phyloP scores from a whole-genome alignment of 2,888 invertebrate species.

The Orthosia cruda region DNA sequence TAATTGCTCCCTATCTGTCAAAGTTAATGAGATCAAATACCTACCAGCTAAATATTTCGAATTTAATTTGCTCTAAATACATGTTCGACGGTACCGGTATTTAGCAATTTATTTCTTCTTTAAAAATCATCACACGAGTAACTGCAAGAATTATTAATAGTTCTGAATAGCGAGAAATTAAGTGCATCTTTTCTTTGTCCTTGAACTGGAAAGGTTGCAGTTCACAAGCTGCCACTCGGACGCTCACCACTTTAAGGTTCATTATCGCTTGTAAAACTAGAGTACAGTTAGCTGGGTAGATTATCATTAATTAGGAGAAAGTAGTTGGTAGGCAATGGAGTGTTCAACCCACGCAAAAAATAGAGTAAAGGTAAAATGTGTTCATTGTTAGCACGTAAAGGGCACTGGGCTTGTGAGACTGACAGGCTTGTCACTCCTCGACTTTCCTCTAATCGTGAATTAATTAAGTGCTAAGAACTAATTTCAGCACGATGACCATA shows the following conservation, averaged over 20 bases:
- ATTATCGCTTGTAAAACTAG: slow-evolving; percentile 44
- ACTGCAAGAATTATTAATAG: slow-evolving; percentile 36
- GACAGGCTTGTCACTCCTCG: slow-evolving; percentile 24
- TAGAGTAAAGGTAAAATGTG: slow-evolving; percentile 64
- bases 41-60: background rate
- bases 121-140: slow-evolving; percentile 9
- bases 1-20: slow-evolving; percentile 4
- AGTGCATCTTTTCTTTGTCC: slow-evolving; percentile 63
- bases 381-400: slow-evolving; percentile 82
- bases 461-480: slow-evolving; percentile 25
- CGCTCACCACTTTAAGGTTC: slow-evolving; percentile 43
- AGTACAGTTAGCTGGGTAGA: slow-evolving; percentile 71
- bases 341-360: slow-evolving; percentile 77
- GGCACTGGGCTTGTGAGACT: slow-evolving; percentile 70
- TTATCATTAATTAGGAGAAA: slow-evolving; percentile 84
- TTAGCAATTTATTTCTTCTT: slow-evolving; percentile 1
- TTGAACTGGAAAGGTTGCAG: slow-evolving; percentile 63
- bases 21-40: slow-evolving; percentile 13
- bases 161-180: slow-evolving; percentile 32
- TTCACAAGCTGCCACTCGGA: slow-evolving; percentile 41
- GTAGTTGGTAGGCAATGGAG: slow-evolving; percentile 73
- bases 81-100: background rate
- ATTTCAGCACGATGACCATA: slow-evolving; percentile 11
- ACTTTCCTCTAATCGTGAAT: slow-evolving; percentile 20
- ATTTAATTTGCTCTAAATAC: background rate